Evolutionary conservation across 2,797 vertebrate species (phyloP), one percentile per base, ranked within the genome.

Genomic region (Gymnodraco acuticeps): DNA sequence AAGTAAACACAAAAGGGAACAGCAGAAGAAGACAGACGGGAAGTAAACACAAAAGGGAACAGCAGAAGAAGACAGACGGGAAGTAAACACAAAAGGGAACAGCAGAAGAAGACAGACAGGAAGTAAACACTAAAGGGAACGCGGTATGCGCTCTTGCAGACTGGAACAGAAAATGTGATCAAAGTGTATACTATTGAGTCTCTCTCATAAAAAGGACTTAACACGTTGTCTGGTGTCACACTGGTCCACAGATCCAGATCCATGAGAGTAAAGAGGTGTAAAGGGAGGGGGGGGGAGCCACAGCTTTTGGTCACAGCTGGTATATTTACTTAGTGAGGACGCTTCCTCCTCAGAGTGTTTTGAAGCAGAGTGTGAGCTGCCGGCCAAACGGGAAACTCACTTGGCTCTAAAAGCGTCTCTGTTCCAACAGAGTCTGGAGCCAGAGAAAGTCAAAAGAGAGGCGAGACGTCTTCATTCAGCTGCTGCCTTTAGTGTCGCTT

Each of bases 241-340:
- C 27, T 61, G 33, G 45, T 67, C 59, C 60, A 70, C 59, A 77
- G 2, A 55, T 38, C 61, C 46, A 73, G 52, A 64, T 46, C 58
- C 68, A 75, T 71, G 60, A 67, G 62, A 81, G 65, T 46, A 73
- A 4, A 66, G 31, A n/a, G 56, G 64, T 45, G 60, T 12, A 48
- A n/a, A 17, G 48, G 45, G 61, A 60, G 55, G 20, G 53, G 48
- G 51, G 59, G 62, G 53, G 23, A 23, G 20, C 51, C 33, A 59
- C 52, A 31, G 70, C 53, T 75, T 85, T 87, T 82, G 84, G 89
- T 79, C 85, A 74, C 84, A 88, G 89, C 78, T 89, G 86, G 89
- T 85, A 91, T 91, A 84, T 79, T 91, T 92, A 75, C 78, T 67
- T 51, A 70, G 74, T 88, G 88, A 91, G 85, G 86, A 81, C 70